phyloP scores from a whole-genome alignment of 2,797 vertebrate genomes.

The Leptodactylus fallax region DNA sequence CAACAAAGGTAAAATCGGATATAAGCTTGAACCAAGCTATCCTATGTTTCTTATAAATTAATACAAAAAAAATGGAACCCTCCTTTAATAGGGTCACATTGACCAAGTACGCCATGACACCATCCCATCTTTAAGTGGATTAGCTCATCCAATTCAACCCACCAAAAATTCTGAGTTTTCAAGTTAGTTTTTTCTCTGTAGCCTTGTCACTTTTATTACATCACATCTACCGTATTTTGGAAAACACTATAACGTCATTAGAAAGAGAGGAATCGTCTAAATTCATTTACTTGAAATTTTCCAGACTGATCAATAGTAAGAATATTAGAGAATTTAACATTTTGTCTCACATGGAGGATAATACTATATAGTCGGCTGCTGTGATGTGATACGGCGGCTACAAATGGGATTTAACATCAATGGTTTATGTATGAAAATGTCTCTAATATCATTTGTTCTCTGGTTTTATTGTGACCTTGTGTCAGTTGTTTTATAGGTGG shows the following conservation, averaged over 20 bases:
- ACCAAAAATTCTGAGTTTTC: background rate
- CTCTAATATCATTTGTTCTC: background rate
- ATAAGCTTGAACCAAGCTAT: too few relatives aligned
- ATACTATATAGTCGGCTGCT: background rate
- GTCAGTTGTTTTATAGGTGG: too few relatives aligned
- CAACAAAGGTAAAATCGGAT: too few relatives aligned
- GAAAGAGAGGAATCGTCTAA: slow-evolving; percentile 8
- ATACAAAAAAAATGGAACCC: too few relatives aligned
- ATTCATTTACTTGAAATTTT: slow-evolving; percentile 33
- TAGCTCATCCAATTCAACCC: background rate
- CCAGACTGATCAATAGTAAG: slow-evolving; percentile 52
- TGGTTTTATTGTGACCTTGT: too few relatives aligned
- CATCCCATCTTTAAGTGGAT: background rate
- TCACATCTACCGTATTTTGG: slow-evolving; percentile 1
- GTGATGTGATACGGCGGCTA: background rate
- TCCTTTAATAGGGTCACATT: background rate
- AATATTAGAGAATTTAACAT: slow-evolving; percentile 46
- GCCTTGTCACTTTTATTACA: slow-evolving; percentile 1
- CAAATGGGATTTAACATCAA: slow-evolving; percentile 16
- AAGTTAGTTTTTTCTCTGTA: too few relatives aligned
- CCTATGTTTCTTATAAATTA: too few relatives aligned
- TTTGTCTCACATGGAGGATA: background rate
- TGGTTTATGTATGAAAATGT: slow-evolving; percentile 1
- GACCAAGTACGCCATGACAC: background rate
- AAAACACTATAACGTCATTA: slow-evolving; percentile 30